Percentiles rank a stretch among this genome's conserved stretches.
phyloP scores from a whole-genome alignment of 2,113 vertebrate species.

The Osmerus eperlanus region DNA sequence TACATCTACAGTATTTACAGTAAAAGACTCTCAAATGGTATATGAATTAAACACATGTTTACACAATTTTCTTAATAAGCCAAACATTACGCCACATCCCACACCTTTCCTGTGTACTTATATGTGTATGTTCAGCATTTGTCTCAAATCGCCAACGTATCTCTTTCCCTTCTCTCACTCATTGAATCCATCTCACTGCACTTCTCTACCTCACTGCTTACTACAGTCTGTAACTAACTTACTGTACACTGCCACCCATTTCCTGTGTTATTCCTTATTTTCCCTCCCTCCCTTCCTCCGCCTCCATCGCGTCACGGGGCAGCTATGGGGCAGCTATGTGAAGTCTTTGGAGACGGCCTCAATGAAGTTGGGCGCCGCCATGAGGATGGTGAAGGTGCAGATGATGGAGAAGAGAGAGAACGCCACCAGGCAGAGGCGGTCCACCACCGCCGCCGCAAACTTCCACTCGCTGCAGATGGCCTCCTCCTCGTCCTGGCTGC shows the following conservation, averaged over 20 bases:
- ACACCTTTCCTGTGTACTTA: not conserved
- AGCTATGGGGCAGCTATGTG: constrained; percentile 61
- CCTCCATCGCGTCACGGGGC: not conserved
- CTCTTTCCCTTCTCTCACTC: not conserved
- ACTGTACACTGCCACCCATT: not conserved
- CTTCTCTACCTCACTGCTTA: not conserved
- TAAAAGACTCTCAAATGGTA: constrained; percentile 5
- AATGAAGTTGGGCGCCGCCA: constrained; percentile 95
- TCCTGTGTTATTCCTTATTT: not conserved
- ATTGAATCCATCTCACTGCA: not conserved
- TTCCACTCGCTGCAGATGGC: constrained; percentile 92
- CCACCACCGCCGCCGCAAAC: constrained; percentile 93
- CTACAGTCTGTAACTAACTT: too few species aligned
- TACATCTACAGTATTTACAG: not conserved
- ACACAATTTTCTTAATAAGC: constrained; percentile 17
- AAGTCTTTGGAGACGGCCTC: constrained; percentile 97
- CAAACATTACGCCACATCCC: constrained; percentile 3
- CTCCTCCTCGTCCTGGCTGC: constrained; percentile 86
- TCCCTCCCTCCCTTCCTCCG: not conserved
- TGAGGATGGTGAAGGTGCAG: constrained; percentile 95
- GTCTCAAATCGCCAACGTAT: not conserved
- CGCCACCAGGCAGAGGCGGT: constrained; percentile 94
- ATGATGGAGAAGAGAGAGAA: constrained; percentile 95
- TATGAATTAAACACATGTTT: constrained; percentile 34
- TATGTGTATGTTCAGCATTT: too few species aligned